Conservation (phyloP, 2,888 invertebrate species). For the Galerucella nymphaeae region DNA sequence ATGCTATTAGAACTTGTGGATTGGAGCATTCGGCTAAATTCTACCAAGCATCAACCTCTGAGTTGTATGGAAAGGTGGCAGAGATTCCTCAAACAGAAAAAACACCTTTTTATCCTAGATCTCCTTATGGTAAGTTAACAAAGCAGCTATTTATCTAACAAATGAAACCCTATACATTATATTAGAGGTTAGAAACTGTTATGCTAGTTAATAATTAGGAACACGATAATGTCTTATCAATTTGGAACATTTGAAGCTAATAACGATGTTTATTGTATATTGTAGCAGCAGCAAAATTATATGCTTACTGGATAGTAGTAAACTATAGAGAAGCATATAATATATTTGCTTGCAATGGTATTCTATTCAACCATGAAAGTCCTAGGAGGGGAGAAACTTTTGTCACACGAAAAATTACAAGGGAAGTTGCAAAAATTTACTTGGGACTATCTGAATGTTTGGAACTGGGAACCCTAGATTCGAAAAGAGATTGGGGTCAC, state of each 20-base stretch:
- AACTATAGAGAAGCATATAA: conserved; percentile 96
- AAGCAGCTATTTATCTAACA: neutral
- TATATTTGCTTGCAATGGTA: conserved; percentile 96
- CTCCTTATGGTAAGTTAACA: conserved; percentile 87
- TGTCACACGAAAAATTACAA: conserved; percentile 97
- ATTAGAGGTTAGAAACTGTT: too few species aligned
- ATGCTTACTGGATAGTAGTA: conserved; percentile 95
- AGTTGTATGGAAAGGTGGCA: conserved; percentile 92
- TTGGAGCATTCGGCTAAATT: conserved; percentile 84
- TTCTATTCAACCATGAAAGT: conserved; percentile 96
- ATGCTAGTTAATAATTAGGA: too few species aligned
- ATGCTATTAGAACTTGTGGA: conserved; percentile 91
- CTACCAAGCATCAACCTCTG: conserved; percentile 97
- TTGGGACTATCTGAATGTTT: conserved; percentile 86
- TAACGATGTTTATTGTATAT: conserved; percentile 33
- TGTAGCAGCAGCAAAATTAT: conserved; percentile 93
- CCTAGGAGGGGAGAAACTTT: conserved; percentile 97
- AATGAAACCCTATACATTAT: neutral
- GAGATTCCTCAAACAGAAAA: conserved; percentile 94
- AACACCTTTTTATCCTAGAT: conserved; percentile 95
- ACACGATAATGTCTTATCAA: neutral
- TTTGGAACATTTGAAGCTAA: neutral
- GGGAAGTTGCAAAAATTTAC: conserved; percentile 96
- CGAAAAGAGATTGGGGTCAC: conserved; percentile 98
- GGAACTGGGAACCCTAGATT: conserved; percentile 94